A percentile compares a stretch with the other conserved stretches of the same genome.
These are phyloP conservation scores for Colostygia pectinataria DNA, from an alignment of 2,888 invertebrate species.

Conservation along the genomic window DNA sequence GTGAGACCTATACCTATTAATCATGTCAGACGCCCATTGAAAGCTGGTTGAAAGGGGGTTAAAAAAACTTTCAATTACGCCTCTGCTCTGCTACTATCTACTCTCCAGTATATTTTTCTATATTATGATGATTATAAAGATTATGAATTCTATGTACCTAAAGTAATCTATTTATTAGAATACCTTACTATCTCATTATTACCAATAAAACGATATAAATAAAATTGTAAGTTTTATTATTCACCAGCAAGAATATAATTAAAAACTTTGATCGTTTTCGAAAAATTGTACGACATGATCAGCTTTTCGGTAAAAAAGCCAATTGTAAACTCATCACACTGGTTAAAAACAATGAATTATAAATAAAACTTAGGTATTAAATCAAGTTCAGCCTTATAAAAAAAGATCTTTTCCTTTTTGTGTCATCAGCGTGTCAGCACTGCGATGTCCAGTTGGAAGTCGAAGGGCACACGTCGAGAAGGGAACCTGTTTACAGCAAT, in stretches of 20 bases:
- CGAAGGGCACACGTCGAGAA: slow-evolving; percentile 71
- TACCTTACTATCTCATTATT: background rate
- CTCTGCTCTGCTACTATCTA: no score
- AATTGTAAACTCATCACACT: slow-evolving; percentile 66
- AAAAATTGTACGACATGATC: slow-evolving; percentile 72
- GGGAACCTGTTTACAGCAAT: slow-evolving; percentile 63
- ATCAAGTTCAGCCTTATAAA: slow-evolving; percentile 82
- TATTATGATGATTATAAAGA: no score
- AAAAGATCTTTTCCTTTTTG: slow-evolving; percentile 73
- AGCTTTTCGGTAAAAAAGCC: slow-evolving; percentile 68
- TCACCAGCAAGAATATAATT: slow-evolving; percentile 76
- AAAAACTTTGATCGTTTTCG: slow-evolving; percentile 76
- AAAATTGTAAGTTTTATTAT: slow-evolving; percentile 76
- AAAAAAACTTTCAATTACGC: no score
- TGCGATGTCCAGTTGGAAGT: slow-evolving; percentile 49
- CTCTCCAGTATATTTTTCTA: no score
- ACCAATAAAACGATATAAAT: slow-evolving; percentile 54
- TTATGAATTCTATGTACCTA: no score
- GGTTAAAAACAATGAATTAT: slow-evolving; percentile 72
- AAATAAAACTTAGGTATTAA: slow-evolving; percentile 78
- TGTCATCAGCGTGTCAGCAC: slow-evolving; percentile 70
- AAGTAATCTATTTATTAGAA: no score
- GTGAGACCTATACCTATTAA: no score
- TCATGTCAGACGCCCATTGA: no score
- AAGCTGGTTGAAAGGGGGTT: no score